A percentile compares a stretch with the other conserved stretches of the same genome.
phyloP scores from a whole-genome alignment of 2,113 vertebrate species.

The Lepidothrix coronata region DNA sequence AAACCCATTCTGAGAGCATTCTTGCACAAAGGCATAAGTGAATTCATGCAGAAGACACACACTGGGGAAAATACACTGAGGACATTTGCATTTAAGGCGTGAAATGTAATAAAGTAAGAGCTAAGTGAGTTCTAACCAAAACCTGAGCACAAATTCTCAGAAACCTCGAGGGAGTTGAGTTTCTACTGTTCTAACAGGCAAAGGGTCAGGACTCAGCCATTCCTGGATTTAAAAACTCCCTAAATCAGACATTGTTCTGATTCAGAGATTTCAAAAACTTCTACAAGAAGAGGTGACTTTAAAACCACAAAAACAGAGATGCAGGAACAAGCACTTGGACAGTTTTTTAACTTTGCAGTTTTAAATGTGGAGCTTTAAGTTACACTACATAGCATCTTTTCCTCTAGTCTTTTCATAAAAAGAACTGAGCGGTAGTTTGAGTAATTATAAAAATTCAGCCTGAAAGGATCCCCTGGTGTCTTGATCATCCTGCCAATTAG shows the following conservation, averaged over 20 bases:
- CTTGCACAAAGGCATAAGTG: not conserved
- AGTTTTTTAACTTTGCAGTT: not conserved
- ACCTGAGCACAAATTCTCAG: not conserved
- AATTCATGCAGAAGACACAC: not conserved
- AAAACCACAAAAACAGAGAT: not conserved
- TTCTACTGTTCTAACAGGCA: not conserved
- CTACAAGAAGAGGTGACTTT: not conserved
- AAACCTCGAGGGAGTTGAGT: not conserved
- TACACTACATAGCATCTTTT: not conserved
- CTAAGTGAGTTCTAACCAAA: not conserved
- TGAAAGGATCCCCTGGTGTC: not conserved
- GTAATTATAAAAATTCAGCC: not conserved
- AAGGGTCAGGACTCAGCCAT: not conserved
- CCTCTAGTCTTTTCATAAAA: not conserved
- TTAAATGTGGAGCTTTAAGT: not conserved
- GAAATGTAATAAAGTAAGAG: not conserved
- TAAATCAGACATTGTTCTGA: not conserved
- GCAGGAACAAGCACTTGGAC: not conserved
- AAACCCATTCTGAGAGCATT: not conserved
- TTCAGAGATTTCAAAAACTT: not conserved
- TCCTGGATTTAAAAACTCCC: not conserved
- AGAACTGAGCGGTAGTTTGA: not conserved
- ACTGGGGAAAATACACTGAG: not conserved
- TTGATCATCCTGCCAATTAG: accelerated
- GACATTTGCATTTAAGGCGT: not conserved